Evolutionary conservation across 1,140 invertebrate genomes (phyloP).

Genomic region (Hyposmocoma kahamanoa): DNA sequence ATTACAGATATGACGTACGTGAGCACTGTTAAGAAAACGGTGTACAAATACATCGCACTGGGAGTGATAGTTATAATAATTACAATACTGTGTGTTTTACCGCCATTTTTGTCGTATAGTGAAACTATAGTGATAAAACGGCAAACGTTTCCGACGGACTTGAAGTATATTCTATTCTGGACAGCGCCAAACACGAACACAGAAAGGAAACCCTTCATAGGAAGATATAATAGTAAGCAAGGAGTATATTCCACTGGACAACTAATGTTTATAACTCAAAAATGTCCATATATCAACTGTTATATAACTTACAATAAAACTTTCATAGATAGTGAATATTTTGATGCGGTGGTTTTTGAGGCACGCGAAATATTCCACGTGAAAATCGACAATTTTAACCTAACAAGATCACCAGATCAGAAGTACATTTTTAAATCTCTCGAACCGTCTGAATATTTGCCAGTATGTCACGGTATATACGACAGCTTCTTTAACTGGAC

Average conservation of each 20-base stretch:
- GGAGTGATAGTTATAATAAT: constrained; percentile 13
- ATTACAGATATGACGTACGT: constrained; percentile 45
- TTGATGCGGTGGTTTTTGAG: constrained; percentile 48
- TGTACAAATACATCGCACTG: constrained; percentile 23
- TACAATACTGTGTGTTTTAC: constrained; percentile 22
- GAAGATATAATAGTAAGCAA: too few species aligned
- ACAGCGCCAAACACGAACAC: constrained; percentile 9
- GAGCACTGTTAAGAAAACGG: constrained; percentile 26
- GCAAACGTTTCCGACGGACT: constrained; percentile 30
- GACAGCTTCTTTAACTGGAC: constrained; percentile 56
- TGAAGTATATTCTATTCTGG: constrained; percentile 55
- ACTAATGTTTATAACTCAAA: constrained; percentile 42
- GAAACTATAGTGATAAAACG: not conserved
- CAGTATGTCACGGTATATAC: constrained; percentile 37
- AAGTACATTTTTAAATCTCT: constrained; percentile 46
- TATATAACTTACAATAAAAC: constrained; percentile 43
- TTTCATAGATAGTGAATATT: constrained; percentile 33
- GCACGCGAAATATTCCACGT: constrained; percentile 26
- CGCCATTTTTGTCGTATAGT: constrained; percentile 14
- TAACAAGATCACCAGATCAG: constrained; percentile 38
- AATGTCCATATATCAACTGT: constrained; percentile 46
- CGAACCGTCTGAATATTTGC: constrained; percentile 33
- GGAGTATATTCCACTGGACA: constrained; percentile 26
- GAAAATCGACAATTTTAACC: constrained; percentile 19
- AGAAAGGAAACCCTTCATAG: constrained; percentile 6